phyloP scores from a whole-genome alignment of 2,888 invertebrate genomes.

The Gerris lacustris region DNA sequence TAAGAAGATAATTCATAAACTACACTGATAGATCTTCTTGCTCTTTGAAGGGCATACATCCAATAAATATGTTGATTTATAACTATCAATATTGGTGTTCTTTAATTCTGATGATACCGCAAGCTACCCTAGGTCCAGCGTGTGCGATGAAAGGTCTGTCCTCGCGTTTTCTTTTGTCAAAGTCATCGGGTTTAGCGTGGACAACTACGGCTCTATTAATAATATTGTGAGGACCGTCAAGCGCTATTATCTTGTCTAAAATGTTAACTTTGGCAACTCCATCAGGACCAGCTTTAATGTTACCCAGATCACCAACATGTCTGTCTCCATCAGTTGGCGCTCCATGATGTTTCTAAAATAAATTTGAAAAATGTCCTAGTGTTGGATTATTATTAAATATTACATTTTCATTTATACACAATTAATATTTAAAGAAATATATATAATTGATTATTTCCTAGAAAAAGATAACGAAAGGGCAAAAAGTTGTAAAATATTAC shows the following conservation, averaged over 20 bases:
- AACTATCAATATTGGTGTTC: neutral
- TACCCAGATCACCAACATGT: slow-evolving; percentile 79
- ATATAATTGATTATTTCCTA: no score
- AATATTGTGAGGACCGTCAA: slow-evolving; percentile 52
- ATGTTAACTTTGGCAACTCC: slow-evolving; percentile 49
- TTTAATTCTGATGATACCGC: slow-evolving; percentile 52
- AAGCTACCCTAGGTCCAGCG: slow-evolving; percentile 65
- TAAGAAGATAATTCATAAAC: no score
- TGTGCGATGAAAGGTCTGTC: slow-evolving; percentile 71
- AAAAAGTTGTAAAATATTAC: no score
- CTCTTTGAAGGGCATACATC: no score
- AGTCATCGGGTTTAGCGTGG: slow-evolving; percentile 61
- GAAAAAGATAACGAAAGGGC: no score
- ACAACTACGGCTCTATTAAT: slow-evolving; percentile 67
- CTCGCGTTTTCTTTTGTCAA: slow-evolving; percentile 54
- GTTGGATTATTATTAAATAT: no score
- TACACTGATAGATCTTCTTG: no score
- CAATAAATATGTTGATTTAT: no score
- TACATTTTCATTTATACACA: no score
- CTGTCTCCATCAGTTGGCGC: slow-evolving; percentile 54
- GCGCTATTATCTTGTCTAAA: slow-evolving; percentile 49
- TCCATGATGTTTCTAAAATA: slow-evolving; percentile 56
- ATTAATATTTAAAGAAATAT: no score
- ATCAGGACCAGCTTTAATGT: slow-evolving; percentile 50
- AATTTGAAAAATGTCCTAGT: neutral